These are phyloP conservation scores for Crotalus viridis DNA, from an alignment of 2,113 vertebrate genomes.

Conservation along the genomic window DNA sequence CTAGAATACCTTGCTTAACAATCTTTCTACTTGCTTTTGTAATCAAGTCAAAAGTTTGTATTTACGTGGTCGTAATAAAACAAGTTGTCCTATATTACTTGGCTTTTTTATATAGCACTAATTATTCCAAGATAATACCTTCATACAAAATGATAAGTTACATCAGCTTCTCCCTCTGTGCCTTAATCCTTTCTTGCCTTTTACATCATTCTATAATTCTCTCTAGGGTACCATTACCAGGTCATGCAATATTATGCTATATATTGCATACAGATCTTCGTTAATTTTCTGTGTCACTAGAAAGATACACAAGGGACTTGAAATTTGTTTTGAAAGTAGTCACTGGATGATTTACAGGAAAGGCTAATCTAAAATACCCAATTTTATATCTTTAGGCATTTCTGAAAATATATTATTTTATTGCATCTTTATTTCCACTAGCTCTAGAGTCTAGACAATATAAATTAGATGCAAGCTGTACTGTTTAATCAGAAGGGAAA, in stretches of 20 bases:
- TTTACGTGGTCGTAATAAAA: background rate
- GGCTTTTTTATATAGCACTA: background rate
- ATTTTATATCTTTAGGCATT: background rate
- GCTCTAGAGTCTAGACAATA: accelerated
- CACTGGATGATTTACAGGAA: background rate
- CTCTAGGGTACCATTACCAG: constrained; percentile 63
- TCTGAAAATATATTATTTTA: background rate
- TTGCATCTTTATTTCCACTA: background rate
- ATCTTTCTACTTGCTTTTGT: background rate
- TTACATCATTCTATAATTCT: constrained; percentile 69
- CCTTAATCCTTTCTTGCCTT: constrained; percentile 65
- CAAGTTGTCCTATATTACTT: background rate
- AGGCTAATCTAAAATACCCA: background rate
- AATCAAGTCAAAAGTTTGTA: background rate
- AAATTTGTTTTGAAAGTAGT: constrained; percentile 9
- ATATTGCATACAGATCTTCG: constrained; percentile 41
- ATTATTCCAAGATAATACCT: constrained; percentile 2
- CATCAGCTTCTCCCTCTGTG: constrained; percentile 67
- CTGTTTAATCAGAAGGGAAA: background rate
- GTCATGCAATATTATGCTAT: constrained; percentile 41
- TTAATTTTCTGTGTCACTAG: constrained; percentile 30
- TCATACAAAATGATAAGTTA: constrained; percentile 55
- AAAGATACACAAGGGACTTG: constrained; percentile 16
- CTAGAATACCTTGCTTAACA: background rate
- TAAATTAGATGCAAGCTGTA: background rate